Evolutionary conservation across 2,113 vertebrate genomes (phyloP), one percentile per base, ranked within the genome.

Genomic region (Acanthisitta chloris): DNA sequence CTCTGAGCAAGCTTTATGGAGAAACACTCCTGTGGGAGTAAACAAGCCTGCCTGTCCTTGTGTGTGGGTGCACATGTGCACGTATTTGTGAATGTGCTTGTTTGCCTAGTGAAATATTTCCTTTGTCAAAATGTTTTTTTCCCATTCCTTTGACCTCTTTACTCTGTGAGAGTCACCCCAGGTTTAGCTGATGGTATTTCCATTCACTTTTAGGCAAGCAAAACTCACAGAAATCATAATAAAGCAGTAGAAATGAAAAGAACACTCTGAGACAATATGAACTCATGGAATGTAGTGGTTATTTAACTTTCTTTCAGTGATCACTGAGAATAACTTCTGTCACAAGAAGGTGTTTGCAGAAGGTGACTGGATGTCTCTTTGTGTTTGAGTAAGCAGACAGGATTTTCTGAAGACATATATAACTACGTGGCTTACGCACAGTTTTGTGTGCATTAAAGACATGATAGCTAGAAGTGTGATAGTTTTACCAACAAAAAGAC

Each of bases 1-100:
- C 17, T 55, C 36, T 36, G 28, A 12, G 5, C 18, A 10, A 10
- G 31, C 43, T 80, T 80, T 46, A 34, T 66, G 57, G 25, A 70
- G n/a, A n/a, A n/a, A n/a, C n/a, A n/a, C 43, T 45, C 43, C 43
- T 48, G 48, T 48, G 48, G 45, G 33, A 78, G 34, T 46, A 31
- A 52, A 12, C 0, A 31, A 46, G 15, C 1, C 0, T 45, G 8
- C 8, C 8, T 31, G 31, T 65, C 11, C 25, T 69, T 1, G 1
- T 0, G 1, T 43, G 31, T 33, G 9, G 28, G 38, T 19, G 40
- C 31, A 51, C 14, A 2, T 10, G 19, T 72, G 48, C 46, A 43
- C 8, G 10, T 0, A 1, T 48, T 61, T 70, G 23, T 54, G 49
- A 58, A 73, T 46, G 20, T 67, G 29, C 25, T 62, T 24, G 7